These are phyloP conservation scores for Gonioctena quinquepunctata DNA, from an alignment of 1,140 invertebrate genomes.

Conservation along the genomic window DNA sequence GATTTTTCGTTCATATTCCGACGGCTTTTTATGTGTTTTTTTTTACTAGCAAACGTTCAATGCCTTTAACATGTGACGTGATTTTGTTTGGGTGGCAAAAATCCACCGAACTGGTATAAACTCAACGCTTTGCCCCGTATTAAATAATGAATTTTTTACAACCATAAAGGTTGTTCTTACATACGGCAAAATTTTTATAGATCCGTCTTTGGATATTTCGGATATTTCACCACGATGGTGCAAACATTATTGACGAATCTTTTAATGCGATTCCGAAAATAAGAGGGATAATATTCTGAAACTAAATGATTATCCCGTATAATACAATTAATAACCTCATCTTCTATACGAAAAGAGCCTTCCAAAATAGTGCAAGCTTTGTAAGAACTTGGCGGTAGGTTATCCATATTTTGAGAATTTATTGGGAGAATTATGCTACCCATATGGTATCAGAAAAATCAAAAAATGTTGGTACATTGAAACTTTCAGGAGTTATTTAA, in stretches of 20 bases:
- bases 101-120: background rate
- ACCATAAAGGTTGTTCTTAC: slow-evolving; percentile 6
- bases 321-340: background rate
- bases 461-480: no score
- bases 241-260: background rate
- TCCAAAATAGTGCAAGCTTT: no score
- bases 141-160: slow-evolving; percentile 19
- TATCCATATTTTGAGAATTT: no score
- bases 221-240: slow-evolving; percentile 1
- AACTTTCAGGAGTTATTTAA: no score
- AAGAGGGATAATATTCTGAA: background rate
- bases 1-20: background rate
- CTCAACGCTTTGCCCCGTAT: background rate
- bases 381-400: no score
- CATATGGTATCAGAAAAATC: no score
- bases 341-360: background rate
- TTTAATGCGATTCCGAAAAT: background rate
- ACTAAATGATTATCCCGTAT: background rate
- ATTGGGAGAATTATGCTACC: no score
- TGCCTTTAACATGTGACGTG: slow-evolving; percentile 2
- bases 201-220: background rate
- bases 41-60: slow-evolving; percentile 14
- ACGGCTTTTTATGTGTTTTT: background rate
- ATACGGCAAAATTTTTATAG: slow-evolving; percentile 17
- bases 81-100: slow-evolving; percentile 1